phyloP scores from a whole-genome alignment of 2,113 vertebrate genomes.

The Pedionomus torquatus region DNA sequence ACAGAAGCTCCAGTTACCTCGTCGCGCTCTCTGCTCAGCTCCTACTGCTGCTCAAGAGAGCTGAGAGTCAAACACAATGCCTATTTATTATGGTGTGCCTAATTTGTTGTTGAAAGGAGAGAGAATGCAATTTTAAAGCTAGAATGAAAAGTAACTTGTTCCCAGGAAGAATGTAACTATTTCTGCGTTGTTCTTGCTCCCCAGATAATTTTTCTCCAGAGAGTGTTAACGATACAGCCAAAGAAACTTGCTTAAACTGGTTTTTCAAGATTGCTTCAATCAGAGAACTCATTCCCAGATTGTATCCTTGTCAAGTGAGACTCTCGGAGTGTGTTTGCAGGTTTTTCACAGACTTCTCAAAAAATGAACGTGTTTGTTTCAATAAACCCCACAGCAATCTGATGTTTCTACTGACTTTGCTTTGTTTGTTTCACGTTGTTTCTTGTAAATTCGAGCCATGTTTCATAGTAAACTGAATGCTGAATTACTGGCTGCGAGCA shows the following conservation, averaged over 20 bases:
- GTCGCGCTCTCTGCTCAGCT: background rate
- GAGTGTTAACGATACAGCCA: slow-evolving; percentile 91
- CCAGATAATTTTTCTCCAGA: slow-evolving; percentile 91
- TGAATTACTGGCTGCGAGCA: background rate
- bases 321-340: background rate
- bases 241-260: slow-evolving; percentile 99
- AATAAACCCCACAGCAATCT: background rate
- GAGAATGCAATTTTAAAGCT: background rate
- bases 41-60: background rate
- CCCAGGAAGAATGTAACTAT: background rate
- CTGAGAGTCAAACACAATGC: background rate
- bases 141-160: background rate
- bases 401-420: background rate
- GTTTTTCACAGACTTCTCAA: background rate
- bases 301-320: slow-evolving; percentile 87
- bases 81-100: background rate
- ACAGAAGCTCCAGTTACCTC: background rate
- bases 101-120: background rate
- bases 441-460: background rate
- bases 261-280: slow-evolving; percentile 99
- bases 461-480: background rate
- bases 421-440: background rate
- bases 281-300: slow-evolving; percentile 92
- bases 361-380: background rate
- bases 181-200: background rate